A percentile compares a stretch with the other conserved stretches of the same genome.
These are phyloP conservation scores for Aplocera efformata DNA, from an alignment of 2,888 invertebrate genomes.

Conservation along the genomic window DNA sequence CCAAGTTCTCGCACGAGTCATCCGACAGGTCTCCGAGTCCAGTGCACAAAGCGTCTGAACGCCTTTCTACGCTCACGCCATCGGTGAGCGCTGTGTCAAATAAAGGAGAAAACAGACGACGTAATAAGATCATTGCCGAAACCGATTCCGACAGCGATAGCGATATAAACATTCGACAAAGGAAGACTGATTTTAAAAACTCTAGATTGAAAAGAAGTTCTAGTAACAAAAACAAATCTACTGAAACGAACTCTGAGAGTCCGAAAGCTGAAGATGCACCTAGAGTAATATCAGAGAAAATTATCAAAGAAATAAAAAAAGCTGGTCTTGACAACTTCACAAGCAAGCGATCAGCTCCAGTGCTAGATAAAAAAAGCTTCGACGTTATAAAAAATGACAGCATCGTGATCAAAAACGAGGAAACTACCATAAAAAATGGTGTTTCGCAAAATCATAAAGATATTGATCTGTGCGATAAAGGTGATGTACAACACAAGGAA, in stretches of 20 bases:
- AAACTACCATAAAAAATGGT: constrained; percentile 36
- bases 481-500: constrained; percentile 30
- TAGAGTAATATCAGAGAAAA: constrained; percentile 56
- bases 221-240: constrained; percentile 61
- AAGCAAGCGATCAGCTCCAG: constrained; percentile 30
- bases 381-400: constrained; percentile 35
- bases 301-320: constrained; percentile 60
- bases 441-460: constrained; percentile 32
- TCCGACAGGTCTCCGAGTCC: constrained; percentile 74
- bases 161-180: constrained; percentile 64
- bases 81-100: constrained; percentile 75
- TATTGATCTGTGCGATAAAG: constrained; percentile 18
- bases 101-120: constrained; percentile 74
- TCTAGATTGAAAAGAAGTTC: constrained; percentile 69
- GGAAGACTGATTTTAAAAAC: constrained; percentile 71
- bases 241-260: constrained; percentile 48
- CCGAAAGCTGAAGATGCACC: constrained; percentile 59
- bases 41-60: constrained; percentile 70
- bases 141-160: constrained; percentile 67
- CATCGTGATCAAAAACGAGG: constrained; percentile 31
- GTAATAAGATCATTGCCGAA: constrained; percentile 69
- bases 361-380: constrained; percentile 37
- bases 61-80: constrained; percentile 78
- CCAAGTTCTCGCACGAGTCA: constrained; percentile 84
- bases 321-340: constrained; percentile 53